Base-by-base conservation (phyloP, 2,113 vertebrate genomes). In the Leptodactylus fuscus region DNA sequence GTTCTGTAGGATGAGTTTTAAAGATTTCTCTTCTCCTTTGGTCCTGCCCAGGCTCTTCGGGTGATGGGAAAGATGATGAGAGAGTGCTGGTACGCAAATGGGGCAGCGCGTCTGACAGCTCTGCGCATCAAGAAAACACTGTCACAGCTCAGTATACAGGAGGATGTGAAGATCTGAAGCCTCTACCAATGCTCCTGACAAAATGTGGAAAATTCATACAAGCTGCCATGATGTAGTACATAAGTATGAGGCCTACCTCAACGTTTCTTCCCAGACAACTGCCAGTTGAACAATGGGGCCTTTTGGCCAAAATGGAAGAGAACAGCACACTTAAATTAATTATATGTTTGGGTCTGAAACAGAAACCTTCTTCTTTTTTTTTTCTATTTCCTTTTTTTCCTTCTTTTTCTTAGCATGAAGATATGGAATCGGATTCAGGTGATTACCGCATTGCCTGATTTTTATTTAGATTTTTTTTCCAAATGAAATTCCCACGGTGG, bases 11-110 rank as follows among this genome's bases (percentile, higher is more conserved):
- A 18, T 49, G 24, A 18, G 16, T 48, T 32, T 75, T 18, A 29
- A 75, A 44, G 0, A 24, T 12, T 55, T 38, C 60, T 0, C 0
- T 69, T 48, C 67, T 9, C 82, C 71, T 48, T 10, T 1, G n/a
- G n/a, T n/a, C n/a, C n/a, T n/a, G n/a, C 6, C 38, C 82, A 99
- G 98, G 97, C 97, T 0, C 91, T 99, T 22, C 96, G 97, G 29
- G 97, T 99, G 87, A 98, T 99, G 98, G 98, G 97, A 15, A 99
- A 98, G 93, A 99, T 99, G 95, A 99, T 99, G 98, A 92, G 97
- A 0, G 98, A 99, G 91, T 99, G 98, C 89, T 99, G 98, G 98
- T 99, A 99, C 18, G 94, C 97, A 88, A 99, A 99, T 0, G 97
- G 97, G 0, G 97, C 98, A 0, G 98, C 98, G 32, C 91, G 98